Base-by-base conservation (phyloP, 2,888 invertebrate genomes). In the Epirrita christyi region DNA sequence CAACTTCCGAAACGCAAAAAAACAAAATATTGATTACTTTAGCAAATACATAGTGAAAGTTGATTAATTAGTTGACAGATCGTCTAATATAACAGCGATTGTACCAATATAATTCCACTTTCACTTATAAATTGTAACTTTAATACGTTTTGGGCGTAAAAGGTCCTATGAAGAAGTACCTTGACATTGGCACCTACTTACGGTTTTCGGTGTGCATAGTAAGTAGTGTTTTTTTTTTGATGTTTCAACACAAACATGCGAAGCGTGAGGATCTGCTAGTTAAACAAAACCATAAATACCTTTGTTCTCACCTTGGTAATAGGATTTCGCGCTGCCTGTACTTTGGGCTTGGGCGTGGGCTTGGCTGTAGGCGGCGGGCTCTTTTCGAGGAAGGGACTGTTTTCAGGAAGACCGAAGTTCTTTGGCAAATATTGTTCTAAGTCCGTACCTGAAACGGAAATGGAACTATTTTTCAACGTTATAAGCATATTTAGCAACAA, bases 371-470 rank as follows among this genome's bases (percentile, higher is more conserved):
- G 65, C 13, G 93, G 92, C 8, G 93, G 92, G 70, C 86, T 88
- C 80, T 92, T 92, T 77, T 92, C 92, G 65, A 88, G 71, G 76
- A 88, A 88, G 28, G 92, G 89, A 73, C 88, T 92, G 78, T 88
- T 85, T 71, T 93, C 88, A 60, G 94, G 94, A 64, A 94, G 85
- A 67, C 94, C 93, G 81, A 92, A 94, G 80, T 93, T 93, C 85
- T 94, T 94, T 76, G 94, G 94, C 83, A 94, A 83, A 80, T 92
- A 94, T 75, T 93, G 92, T 73, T 93, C 94, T 75, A 94, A 81
- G 68, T 94, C 93, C 69, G 94, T 94, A 72, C 92, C 92, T 92
- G 87, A 55, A 89, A 90, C 14, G 11, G 38, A 14, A 36, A n/a
- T 36, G 11, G 6, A 11, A 36, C 32, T 11, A 11, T 11, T 36